Evolutionary conservation across 2,888 invertebrate species (phyloP), one percentile per base, ranked within the genome.

Genomic region (Idaea biselata): DNA sequence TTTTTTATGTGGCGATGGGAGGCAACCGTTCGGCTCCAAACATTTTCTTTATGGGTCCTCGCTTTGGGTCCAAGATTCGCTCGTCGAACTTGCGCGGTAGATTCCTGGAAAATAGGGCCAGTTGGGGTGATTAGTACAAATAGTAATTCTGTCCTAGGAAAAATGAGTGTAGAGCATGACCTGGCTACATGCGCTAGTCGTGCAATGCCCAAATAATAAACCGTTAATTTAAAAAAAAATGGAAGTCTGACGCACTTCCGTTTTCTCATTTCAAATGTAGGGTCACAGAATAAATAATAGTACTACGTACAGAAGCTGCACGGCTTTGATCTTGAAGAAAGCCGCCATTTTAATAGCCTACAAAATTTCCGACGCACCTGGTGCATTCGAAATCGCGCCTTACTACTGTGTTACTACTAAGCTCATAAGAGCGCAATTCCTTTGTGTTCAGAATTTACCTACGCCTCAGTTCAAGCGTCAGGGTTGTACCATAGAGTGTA

Each of bases 41-140:
- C 61, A 87, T 81, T 78, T 88, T 91, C 82, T 84, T 91, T 75
- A 93, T 83, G 61, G 88, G 91, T 64, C 91, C 91, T 74, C 91
- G 90, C 81, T 88, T 91, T 75, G 92, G 83, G 82, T 93, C 93
- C 79, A 93, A 64, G 65, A 92, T 81, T 84, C 93, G 83, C 81
- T 91, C 87, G 84, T 89, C 88, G 75, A 79, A 81, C 73, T 84
- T 84, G 66, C 93, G 83, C 64, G 86, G 75, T 66, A 85, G 68
- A 75, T 90, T 82, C 71, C 93, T 93, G 88, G 75, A 89, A 88
- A 67, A 70, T 77, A 78, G 70, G 62, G 58, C 33, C 60, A 57
- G 44, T 60, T 59, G 58, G 14, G 18, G 53, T 25, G 5, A 25
- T 58, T 6, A 55, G 16, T 63, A 58, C 64, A 61, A 56, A 56